Base-by-base conservation (phyloP, 2,888 invertebrate genomes). In the Drosophila meridionalis region DNA sequence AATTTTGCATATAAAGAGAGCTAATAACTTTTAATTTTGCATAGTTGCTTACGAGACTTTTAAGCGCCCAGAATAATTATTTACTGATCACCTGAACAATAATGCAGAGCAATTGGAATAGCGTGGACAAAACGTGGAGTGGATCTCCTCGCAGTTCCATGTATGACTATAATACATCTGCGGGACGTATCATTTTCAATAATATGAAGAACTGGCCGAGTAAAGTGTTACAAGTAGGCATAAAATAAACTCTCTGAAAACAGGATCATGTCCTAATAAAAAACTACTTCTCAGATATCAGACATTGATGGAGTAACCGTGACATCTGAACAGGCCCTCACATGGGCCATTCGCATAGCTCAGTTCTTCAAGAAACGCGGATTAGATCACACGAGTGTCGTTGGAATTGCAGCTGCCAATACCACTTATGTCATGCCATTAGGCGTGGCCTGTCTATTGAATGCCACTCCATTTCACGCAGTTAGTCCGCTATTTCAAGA, bases 401-500 rank as follows among this genome's bases (percentile, higher is more conserved):
- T 91, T 11, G 90, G 91, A 4, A 73, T 92, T 26, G 71, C 83
- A 12, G 87, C 84, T 6, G 56, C 40, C 1, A 60, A 48, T 32
- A 60, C 38, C 2, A 60, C 48, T 8, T 60, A 60, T 3, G 6
- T 50, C 5, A 20, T 60, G 48, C 48, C 60, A 4, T 4, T 60
- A 32, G 60, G 20, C 60, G 60, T 60, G 48, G 60, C 30, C 0
- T 60, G 59, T 2, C 30, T 60, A 2, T 30, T 60, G 0, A 60
- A 60, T 50, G 40, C 32, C 5, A 60, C 60, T n/a, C 60, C 60
- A 7, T 60, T 60, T 14, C 60, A 60, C 12, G 48, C 60, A 0
- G 2, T 50, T 3, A 60, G 47, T 48, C 38, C 47, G 0, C 5
- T 48, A 2, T 20, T 60, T 11, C 48, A 60, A 12, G 38, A 30